Evolutionary conservation across 1,140 invertebrate species (phyloP).

Genomic region (Saccostrea glomerata): DNA sequence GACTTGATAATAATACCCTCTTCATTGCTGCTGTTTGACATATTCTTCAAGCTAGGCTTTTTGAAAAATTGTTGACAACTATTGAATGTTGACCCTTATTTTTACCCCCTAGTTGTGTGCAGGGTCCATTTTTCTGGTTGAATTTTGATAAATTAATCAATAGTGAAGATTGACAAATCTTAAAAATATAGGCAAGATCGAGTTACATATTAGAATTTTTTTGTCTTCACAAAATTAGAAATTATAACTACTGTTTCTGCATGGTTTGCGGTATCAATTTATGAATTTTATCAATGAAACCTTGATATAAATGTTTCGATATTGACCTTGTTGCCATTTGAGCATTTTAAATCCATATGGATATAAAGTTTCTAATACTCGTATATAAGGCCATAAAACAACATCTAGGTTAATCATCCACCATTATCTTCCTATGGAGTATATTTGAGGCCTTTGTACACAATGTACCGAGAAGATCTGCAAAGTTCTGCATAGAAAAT

Average conservation of each 20-base stretch:
- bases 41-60: not conserved
- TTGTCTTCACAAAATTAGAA: too few relatives aligned
- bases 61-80: not conserved
- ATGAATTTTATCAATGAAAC: too few relatives aligned
- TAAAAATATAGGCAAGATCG: too few relatives aligned
- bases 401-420: not conserved
- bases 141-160: too few relatives aligned
- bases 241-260: too few relatives aligned
- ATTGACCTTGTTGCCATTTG: not conserved
- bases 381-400: not conserved
- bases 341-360: not conserved
- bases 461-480: not conserved
- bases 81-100: not conserved
- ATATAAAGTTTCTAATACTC: not conserved
- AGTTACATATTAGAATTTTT: too few relatives aligned
- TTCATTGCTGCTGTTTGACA: not conserved
- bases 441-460: not conserved
- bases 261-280: too few relatives aligned
- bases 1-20: not conserved
- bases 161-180: too few relatives aligned
- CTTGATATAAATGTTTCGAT: too few relatives aligned
- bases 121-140: too few relatives aligned
- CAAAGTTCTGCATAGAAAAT: conserved; percentile 8
- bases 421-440: conserved; percentile 3
- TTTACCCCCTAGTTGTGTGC: not conserved